Evolutionary conservation across 2,888 invertebrate species (phyloP).

Genomic region (Harmothoe impar): DNA sequence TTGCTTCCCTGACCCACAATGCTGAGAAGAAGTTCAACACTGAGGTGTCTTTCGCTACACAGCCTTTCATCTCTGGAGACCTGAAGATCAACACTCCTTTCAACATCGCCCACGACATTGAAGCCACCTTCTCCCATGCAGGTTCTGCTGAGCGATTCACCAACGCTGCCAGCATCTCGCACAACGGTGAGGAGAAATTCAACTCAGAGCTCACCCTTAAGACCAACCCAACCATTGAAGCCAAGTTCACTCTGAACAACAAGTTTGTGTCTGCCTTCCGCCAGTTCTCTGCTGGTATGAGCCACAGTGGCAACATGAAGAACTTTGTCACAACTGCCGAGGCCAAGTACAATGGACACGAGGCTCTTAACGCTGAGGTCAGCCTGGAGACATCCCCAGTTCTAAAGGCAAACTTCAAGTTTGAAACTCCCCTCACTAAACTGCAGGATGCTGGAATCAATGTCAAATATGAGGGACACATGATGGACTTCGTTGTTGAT

Average conservation of each 20-base stretch:
- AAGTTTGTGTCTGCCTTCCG: background rate
- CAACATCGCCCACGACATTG: background rate
- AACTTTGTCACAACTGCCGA: constrained; percentile 4
- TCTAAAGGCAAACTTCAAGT: constrained; percentile 10
- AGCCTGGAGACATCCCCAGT: constrained; percentile 1
- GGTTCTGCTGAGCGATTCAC: background rate
- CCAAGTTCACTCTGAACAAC: background rate
- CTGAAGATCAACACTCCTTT: constrained; percentile 22
- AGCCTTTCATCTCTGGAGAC: background rate
- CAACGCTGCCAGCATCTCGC: background rate
- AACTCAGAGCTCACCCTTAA: background rate
- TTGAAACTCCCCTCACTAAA: constrained; percentile 24
- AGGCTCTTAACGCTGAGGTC: background rate
- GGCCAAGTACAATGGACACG: constrained; percentile 21
- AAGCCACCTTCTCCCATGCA: constrained; percentile 10
- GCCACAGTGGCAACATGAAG: background rate
- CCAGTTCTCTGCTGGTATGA: background rate
- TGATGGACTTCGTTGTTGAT: constrained; percentile 38
- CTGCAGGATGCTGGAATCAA: constrained; percentile 33
- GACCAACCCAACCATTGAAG: background rate
- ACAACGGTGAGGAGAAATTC: constrained; percentile 30
- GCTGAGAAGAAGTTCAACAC: constrained; percentile 27
- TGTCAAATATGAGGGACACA: constrained; percentile 49
- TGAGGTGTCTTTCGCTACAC: constrained; percentile 7
- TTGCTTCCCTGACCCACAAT: constrained; percentile 8